Evolutionary conservation across 2,888 invertebrate species (phyloP).

Genomic region (Drosophila helvetica): DNA sequence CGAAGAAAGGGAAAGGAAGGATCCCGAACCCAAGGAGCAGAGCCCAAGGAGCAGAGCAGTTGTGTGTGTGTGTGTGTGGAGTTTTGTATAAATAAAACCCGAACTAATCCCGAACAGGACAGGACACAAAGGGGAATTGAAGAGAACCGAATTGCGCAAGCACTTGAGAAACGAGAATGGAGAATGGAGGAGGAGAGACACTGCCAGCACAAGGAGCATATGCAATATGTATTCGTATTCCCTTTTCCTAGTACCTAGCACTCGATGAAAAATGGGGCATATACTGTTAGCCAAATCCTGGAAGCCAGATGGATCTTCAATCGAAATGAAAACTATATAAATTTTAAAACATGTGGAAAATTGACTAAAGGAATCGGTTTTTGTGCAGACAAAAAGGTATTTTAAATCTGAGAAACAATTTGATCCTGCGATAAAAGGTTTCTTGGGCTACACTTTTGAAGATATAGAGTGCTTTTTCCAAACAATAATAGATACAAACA

Average conservation of each 20-base stretch:
- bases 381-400: too few species aligned
- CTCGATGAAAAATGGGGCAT: neutral
- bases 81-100: constrained; percentile 54
- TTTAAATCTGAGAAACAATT: too few species aligned
- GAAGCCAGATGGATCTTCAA: neutral
- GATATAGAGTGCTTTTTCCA: neutral
- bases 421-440: too few species aligned
- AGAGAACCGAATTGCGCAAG: constrained; percentile 66
- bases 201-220: constrained; percentile 43
- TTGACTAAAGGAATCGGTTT: too few species aligned
- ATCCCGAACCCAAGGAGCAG: constrained; percentile 7
- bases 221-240: constrained; percentile 25
- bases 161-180: constrained; percentile 58
- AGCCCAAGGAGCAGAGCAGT: constrained; percentile 34
- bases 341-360: too few species aligned
- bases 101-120: constrained; percentile 63
- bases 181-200: constrained; percentile 1
- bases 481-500: too few species aligned
- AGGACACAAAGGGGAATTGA: constrained; percentile 38
- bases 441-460: too few species aligned
- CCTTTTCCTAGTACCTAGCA: neutral
- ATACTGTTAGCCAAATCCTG: neutral
- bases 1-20: constrained; percentile 15
- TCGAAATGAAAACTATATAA: too few species aligned
- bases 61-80: constrained; percentile 2